A percentile compares a stretch with the other conserved stretches of the same genome.
Conservation (phyloP, 2,113 vertebrate genomes). For the Leptodactylus fuscus region DNA sequence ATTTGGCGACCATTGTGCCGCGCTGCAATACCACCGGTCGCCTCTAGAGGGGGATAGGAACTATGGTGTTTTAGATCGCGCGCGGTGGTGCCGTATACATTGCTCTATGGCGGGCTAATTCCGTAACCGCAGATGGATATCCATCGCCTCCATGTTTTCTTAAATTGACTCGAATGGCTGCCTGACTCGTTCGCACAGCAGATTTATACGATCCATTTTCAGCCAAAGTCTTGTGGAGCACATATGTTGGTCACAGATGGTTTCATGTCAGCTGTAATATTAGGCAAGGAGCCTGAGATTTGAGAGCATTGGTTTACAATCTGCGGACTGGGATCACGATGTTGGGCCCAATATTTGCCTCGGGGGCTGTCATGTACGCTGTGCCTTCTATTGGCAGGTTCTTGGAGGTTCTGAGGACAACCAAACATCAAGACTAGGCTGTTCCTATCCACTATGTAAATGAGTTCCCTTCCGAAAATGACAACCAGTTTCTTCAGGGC, state of each 20-base stretch:
- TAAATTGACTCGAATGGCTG: not conserved
- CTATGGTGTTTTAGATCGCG: too few species aligned
- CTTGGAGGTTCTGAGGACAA: not conserved
- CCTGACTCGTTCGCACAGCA: slow-evolving; percentile 1
- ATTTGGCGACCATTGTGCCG: too few species aligned
- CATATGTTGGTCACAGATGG: slow-evolving; percentile 7
- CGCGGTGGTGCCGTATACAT: too few species aligned
- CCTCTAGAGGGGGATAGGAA: not conserved
- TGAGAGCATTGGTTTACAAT: not conserved
- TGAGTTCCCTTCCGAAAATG: too few species aligned
- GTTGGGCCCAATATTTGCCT: not conserved
- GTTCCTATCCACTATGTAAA: not conserved
- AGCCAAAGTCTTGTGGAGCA: slow-evolving; percentile 12
- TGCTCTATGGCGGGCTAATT: too few species aligned
- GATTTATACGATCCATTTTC: not conserved
- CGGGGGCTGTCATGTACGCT: not conserved
- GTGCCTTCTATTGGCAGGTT: not conserved
- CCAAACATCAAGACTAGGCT: not conserved
- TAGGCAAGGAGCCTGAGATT: not conserved
- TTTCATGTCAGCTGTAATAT: slow-evolving; percentile 20
- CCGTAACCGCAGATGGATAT: not conserved
- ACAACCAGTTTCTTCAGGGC: too few species aligned
- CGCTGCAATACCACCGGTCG: not conserved
- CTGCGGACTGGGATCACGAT: not conserved
- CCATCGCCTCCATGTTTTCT: not conserved